Evolutionary conservation across 92 coral and sea anemone genomes (phyloP), one percentile per base, ranked within the genome.

Genomic region (Paramuricea clavata): DNA sequence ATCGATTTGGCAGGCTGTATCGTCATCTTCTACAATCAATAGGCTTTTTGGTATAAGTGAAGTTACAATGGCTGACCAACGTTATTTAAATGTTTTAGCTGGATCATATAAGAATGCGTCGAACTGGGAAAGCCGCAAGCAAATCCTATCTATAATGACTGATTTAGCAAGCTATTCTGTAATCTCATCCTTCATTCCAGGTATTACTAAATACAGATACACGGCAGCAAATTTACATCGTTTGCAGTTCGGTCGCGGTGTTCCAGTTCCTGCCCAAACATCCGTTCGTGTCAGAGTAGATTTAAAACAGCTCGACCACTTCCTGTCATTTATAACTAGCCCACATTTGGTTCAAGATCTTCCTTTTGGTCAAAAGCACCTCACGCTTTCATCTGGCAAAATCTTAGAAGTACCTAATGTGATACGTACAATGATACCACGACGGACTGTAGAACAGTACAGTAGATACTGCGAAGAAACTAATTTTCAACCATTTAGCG

Each of bases 401-500:
- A 56, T 81, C 12, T 30, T 83, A 6, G 87, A 83, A 30, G 65
- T 76, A 76, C 87, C 87, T 6, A 83, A 69, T 26, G 47, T 83
- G 7, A 69, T 83, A 9, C 42, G 81, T n/a, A 69, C 62, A n/a
- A 83, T 83, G 87, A 83, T 83, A n/a, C 67, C 87, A 2, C 50
- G 42, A 31, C 39, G 87, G 12, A 83, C 69, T 49, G 78, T 83
- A 10, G 27, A 39, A 54, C 87, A 83, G 21, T 83, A 83, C 67
- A 49, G 41, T 69, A 49, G 49, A 87, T 87, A 30, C 36, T 39
- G 81, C 73, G 68, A 11, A 50, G 90, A 87, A 16, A 78, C 77
- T 76, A 68, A 81, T 70, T 87, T 87, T 54, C 12, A 69, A 31
- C 87, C 90, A 41, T 54, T 88, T 61, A 82, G 91, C 86, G 85